These are phyloP conservation scores for Camponotus floridanus DNA, from an alignment of 1,140 invertebrate species.

Conservation along the genomic window DNA sequence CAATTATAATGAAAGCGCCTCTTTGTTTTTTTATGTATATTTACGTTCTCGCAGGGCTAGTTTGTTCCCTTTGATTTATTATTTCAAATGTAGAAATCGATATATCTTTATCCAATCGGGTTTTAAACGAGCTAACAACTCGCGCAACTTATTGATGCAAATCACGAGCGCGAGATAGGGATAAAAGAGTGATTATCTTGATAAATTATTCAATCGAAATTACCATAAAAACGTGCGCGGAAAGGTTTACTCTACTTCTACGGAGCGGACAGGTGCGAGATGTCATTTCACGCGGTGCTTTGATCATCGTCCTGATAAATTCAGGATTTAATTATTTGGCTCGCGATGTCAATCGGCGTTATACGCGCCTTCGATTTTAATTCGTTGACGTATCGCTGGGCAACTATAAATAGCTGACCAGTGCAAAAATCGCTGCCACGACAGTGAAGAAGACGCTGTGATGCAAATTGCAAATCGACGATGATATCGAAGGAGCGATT, in stretches of 20 bases:
- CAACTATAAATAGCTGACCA: conserved; percentile 32
- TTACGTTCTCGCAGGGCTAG: not conserved
- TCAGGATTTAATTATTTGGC: conserved; percentile 40
- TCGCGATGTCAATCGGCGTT: not conserved
- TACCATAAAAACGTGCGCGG: conserved; percentile 48
- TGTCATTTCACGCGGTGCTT: conserved; percentile 24
- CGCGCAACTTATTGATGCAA: conserved; percentile 50
- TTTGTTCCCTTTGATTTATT: conserved; percentile 28
- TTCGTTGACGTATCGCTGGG: conserved; percentile 28
- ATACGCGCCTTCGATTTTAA: conserved; percentile 33
- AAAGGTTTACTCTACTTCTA: conserved; percentile 37
- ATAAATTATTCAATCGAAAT: conserved; percentile 56
- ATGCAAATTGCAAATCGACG: conserved; percentile 51
- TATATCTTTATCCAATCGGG: conserved; percentile 38
- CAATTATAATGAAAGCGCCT: not conserved
- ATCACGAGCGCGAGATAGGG: conserved; percentile 4
- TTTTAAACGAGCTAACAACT: conserved; percentile 43
- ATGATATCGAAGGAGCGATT: conserved; percentile 42
- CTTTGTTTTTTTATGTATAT: not conserved
- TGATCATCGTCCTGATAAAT: conserved; percentile 29
- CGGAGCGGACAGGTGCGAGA: conserved; percentile 27
- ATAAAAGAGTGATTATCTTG: conserved; percentile 63
- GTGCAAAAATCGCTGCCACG: conserved; percentile 2
- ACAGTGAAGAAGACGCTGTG: conserved; percentile 2
- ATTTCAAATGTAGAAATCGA: conserved; percentile 31